Evolutionary conservation across 2,888 invertebrate species (phyloP).

Genomic region (Caenorhabditis sulstoni): DNA sequence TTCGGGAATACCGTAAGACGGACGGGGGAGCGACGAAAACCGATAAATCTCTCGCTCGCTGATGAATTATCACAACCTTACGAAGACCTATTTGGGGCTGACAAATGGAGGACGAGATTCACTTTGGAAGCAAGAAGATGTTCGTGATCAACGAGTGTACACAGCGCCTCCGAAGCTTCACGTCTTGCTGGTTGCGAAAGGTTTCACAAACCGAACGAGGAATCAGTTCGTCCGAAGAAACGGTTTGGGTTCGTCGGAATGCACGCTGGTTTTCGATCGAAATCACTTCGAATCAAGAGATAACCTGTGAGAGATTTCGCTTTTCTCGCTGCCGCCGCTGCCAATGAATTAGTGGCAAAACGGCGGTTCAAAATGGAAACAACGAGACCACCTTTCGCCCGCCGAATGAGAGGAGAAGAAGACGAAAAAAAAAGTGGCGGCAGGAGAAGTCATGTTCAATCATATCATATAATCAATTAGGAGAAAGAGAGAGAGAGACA

Average conservation of each 20-base stretch:
- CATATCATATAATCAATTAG: conserved; percentile 58
- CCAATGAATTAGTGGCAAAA: conserved; percentile 52
- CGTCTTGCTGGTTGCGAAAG: too few species aligned
- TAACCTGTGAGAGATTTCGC: conserved; percentile 38
- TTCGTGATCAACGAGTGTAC: too few species aligned
- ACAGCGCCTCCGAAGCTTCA: too few species aligned
- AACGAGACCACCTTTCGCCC: conserved; percentile 36
- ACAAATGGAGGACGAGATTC: neutral
- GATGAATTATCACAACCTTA: conserved; percentile 44
- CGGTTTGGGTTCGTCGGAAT: too few species aligned
- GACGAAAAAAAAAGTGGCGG: conserved; percentile 26
- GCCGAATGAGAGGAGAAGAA: conserved; percentile 29
- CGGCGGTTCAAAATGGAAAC: conserved; percentile 54
- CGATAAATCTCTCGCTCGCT: conserved; percentile 37
- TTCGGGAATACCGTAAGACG: too few species aligned
- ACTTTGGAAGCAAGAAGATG: neutral
- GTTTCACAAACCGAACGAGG: too few species aligned
- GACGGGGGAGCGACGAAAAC: neutral
- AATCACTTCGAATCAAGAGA: conserved; percentile 53
- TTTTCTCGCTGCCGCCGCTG: conserved; percentile 25
- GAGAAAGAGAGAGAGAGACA: too few species aligned
- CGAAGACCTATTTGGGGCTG: conserved; percentile 13
- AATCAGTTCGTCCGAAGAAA: too few species aligned
- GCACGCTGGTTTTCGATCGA: conserved; percentile 3
- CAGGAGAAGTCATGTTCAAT: conserved; percentile 53